Evolutionary conservation across 2,888 invertebrate genomes (phyloP), one percentile per base, ranked within the genome.

Genomic region (Coleophora deauratella): DNA sequence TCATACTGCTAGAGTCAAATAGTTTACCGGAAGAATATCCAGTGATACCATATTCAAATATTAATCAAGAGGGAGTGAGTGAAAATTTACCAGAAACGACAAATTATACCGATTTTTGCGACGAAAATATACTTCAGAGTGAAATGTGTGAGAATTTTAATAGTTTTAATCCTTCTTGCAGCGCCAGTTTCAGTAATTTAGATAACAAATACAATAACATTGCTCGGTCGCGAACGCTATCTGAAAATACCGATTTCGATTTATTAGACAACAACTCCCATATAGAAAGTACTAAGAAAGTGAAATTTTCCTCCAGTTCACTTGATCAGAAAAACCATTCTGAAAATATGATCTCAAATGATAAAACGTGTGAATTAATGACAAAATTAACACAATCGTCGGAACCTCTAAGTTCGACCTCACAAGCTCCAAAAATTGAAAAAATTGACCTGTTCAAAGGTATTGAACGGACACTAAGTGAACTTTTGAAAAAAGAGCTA

Each of bases 401-500:
- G 31, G 31, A 31, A 10, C 31, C 31, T 11, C n/a, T 4, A 4
- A 11, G 31, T 11, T 11, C 31, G 9, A 31, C 4, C 9, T 31
- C 10, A 11, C 21, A 21, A 21, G 21, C 21, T 4, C 11, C 7
- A 11, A 44, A 66, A 52, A 55, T 57, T 44, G 77, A 75, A 66
- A 84, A 86, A 70, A 80, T 82, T 55, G 86, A 86, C 68, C 61
- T 87, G 65, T 81, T 84, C 58, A 82, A 80, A 78, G 85, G 84
- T 66, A 84, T 86, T 53, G 84, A 86, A 65, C 84, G 79, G 59
- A 87, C 87, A 65, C 73, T 86, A 52, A 85, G 82, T 74, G 86
- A 84, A 71, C 71, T 86, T 70, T 79, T 86, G 64, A 86, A 85
- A 72, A 86, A 86, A 81, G 86, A 86, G 76, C 75, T 81, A 69